These are phyloP conservation scores for Mobula hypostoma DNA, from an alignment of 2,113 vertebrate species.

Conservation along the genomic window DNA sequence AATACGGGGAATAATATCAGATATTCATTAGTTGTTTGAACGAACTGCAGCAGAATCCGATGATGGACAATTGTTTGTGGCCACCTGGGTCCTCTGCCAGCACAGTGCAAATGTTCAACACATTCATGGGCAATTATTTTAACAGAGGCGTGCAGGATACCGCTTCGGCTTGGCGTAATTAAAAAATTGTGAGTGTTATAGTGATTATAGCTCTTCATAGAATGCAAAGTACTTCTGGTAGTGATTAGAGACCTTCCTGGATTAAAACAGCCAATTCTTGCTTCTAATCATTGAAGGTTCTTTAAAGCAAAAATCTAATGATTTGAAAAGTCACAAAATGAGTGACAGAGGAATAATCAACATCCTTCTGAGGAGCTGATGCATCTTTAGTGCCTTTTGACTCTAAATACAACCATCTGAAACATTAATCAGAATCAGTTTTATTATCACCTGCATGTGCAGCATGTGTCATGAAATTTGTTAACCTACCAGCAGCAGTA, in stretches of 20 bases:
- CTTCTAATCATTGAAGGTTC: neutral
- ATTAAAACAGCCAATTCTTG: too few relatives aligned
- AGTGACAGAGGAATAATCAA: neutral
- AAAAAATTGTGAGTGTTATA: neutral
- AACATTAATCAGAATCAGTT: too few relatives aligned
- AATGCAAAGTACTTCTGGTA: neutral
- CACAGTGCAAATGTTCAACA: neutral
- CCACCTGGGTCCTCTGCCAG: neutral
- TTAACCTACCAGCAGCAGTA: too few relatives aligned
- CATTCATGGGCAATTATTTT: neutral
- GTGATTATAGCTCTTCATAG: too few relatives aligned
- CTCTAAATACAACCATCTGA: neutral
- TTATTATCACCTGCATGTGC: too few relatives aligned
- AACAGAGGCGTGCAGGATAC: neutral
- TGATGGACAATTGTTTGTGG: neutral
- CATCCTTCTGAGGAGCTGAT: neutral
- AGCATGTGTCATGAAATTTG: too few relatives aligned
- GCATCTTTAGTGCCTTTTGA: neutral
- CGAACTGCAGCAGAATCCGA: neutral
- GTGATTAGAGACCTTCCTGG: too few relatives aligned
- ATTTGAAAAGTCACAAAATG: neutral
- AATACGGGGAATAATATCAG: neutral
- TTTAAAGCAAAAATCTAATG: neutral
- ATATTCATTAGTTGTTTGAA: conserved; percentile 10
- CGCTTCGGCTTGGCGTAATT: neutral